A percentile compares a stretch with the other conserved stretches of the same genome.
phyloP scores from a whole-genome alignment of 2,113 vertebrate genomes.

The Anarrhichthys ocellatus region DNA sequence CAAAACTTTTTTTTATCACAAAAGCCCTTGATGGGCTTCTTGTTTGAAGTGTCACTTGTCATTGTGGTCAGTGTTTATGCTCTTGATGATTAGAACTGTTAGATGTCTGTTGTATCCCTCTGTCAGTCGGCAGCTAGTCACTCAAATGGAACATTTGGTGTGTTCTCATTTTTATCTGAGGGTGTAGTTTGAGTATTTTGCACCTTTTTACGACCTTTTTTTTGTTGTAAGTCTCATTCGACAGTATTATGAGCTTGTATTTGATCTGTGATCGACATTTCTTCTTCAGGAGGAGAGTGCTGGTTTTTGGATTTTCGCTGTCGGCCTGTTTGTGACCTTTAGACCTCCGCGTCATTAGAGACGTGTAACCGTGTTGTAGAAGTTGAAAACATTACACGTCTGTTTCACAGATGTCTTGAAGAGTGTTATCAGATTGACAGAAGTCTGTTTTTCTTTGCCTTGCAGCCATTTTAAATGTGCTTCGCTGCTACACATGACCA shows the following conservation, averaged over 20 bases:
- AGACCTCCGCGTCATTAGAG: conserved; percentile 6
- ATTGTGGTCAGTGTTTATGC: conserved; percentile 77
- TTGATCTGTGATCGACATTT: not conserved
- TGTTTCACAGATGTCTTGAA: conserved; percentile 89
- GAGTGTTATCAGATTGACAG: conserved; percentile 83
- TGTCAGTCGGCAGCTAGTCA: conserved; percentile 40
- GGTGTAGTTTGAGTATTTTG: not conserved
- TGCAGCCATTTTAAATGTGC: conserved; percentile 4
- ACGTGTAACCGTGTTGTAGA: conserved; percentile 4
- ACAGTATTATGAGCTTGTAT: not conserved
- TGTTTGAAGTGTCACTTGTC: conserved; percentile 79
- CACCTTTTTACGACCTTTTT: not conserved
- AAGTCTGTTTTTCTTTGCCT: conserved; percentile 66
- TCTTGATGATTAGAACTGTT: conserved; percentile 74
- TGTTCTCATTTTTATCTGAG: not conserved
- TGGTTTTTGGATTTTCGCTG: conserved; percentile 2
- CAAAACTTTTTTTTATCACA: conserved; percentile 82
- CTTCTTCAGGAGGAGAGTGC: not conserved
- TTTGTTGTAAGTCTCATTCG: not conserved
- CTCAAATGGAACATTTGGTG: not conserved
- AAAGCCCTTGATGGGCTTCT: conserved; percentile 79
- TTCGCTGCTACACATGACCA: not conserved
- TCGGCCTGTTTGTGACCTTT: not conserved
- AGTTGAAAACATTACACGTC: conserved; percentile 80
- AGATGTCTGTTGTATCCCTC: conserved; percentile 68